A percentile compares a stretch with the other conserved stretches of the same genome.
These are phyloP conservation scores for Gobio occitaniae DNA, from an alignment of 2,797 vertebrate genomes.

Conservation along the genomic window DNA sequence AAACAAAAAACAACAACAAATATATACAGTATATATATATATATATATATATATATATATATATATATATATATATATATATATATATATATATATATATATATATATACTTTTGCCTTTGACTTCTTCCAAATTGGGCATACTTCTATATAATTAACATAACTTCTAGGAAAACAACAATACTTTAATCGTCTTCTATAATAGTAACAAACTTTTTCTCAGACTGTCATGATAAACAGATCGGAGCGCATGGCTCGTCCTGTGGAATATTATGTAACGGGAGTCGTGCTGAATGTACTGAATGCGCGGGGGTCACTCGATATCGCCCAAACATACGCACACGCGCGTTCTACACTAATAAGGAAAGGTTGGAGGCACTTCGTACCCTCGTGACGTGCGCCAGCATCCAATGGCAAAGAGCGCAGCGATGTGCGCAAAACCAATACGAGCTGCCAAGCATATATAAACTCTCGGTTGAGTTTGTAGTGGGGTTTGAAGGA, in stretches of 20 bases:
- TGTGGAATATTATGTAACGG: slow-evolving; percentile 53
- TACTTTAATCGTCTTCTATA: not conserved
- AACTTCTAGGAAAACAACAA: not conserved
- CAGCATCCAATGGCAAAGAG: slow-evolving; percentile 68
- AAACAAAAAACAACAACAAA: too few species aligned
- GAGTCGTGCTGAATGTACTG: slow-evolving; percentile 55
- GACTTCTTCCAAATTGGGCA: not conserved
- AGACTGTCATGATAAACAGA: not conserved
- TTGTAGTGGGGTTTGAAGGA: slow-evolving; percentile 60
- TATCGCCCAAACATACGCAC: slow-evolving; percentile 48
- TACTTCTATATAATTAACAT: not conserved
- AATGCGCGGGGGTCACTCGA: slow-evolving; percentile 58
- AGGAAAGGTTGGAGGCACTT: slow-evolving; percentile 59
- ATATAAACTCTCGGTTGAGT: slow-evolving; percentile 66
- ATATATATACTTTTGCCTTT: not conserved
- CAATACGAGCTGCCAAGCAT: slow-evolving; percentile 57
- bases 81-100: too few species aligned
- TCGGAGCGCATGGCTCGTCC: slow-evolving; percentile 11
- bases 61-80: too few species aligned
- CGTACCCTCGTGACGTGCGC: slow-evolving; percentile 69
- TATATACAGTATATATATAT: too few species aligned
- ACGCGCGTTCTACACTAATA: slow-evolving; percentile 55
- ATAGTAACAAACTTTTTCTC: not conserved
- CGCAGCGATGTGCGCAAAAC: slow-evolving; percentile 44
- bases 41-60: too few species aligned